A percentile compares a stretch with the other conserved stretches of the same genome.
phyloP scores from a whole-genome alignment of 2,797 vertebrate genomes.

The Rhabdophis nuchalis region DNA sequence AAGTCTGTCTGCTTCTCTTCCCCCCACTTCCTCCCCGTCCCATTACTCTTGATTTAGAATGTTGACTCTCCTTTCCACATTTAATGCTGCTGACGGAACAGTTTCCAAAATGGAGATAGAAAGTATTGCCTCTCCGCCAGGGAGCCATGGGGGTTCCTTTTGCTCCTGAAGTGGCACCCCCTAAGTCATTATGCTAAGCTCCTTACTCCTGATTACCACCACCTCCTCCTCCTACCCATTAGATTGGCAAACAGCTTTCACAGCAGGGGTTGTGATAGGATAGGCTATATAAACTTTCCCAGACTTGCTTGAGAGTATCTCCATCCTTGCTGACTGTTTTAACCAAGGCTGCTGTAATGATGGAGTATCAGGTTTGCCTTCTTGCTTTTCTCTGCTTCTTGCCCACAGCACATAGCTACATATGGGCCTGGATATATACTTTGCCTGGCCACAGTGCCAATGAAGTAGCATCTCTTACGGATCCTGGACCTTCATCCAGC shows the following conservation, averaged over 20 bases:
- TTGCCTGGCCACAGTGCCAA: slow-evolving; percentile 51
- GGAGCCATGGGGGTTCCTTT: slow-evolving; percentile 46
- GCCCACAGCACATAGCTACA: slow-evolving; percentile 26
- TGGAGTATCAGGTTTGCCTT: background rate
- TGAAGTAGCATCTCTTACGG: background rate
- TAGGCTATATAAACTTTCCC: slow-evolving; percentile 39
- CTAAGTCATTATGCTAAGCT: slow-evolving; percentile 65
- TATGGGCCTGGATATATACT: slow-evolving; percentile 67
- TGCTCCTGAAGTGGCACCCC: slow-evolving; percentile 22
- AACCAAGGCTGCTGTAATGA: background rate
- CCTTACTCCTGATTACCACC: slow-evolving; percentile 67
- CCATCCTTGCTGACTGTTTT: background rate
- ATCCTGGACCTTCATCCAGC: rapidly evolving
- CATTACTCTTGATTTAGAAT: background rate
- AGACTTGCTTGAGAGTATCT: background rate
- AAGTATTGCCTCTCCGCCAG: background rate
- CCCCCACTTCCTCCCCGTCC: no score
- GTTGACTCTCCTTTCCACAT: background rate
- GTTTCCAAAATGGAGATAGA: background rate
- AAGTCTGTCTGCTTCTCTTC: background rate
- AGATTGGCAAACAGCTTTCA: slow-evolving; percentile 60
- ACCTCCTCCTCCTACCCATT: slow-evolving; percentile 62
- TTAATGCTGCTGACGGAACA: background rate
- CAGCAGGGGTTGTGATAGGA: slow-evolving; percentile 27
- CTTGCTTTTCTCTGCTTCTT: slow-evolving; percentile 37